phyloP scores from a whole-genome alignment of 1,140 invertebrate genomes.

The Cyphomyrmex costatus region DNA sequence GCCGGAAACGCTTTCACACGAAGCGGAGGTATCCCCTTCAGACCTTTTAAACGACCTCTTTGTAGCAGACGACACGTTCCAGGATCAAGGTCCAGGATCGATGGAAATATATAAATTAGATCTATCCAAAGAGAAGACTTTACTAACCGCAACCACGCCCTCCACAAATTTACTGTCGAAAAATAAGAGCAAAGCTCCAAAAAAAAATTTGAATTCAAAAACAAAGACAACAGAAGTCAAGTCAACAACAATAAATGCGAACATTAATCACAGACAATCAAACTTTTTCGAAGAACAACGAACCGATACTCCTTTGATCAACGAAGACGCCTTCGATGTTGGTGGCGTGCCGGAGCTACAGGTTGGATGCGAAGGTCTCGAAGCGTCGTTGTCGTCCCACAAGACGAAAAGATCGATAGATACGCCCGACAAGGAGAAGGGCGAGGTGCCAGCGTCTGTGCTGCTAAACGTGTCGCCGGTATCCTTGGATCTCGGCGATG shows the following conservation, averaged over 20 bases:
- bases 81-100: slow-evolving; percentile 78
- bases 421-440: background rate
- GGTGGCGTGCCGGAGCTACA: slow-evolving; percentile 81
- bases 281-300: slow-evolving; percentile 69
- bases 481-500: slow-evolving; percentile 71
- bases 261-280: slow-evolving; percentile 55
- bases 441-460: slow-evolving; percentile 10
- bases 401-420: slow-evolving; percentile 69
- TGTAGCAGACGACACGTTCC: slow-evolving; percentile 72
- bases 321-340: slow-evolving; percentile 61
- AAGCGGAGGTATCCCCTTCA: slow-evolving; percentile 30
- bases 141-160: slow-evolving; percentile 44
- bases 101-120: slow-evolving; percentile 80
- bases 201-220: slow-evolving; percentile 67
- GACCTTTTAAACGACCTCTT: slow-evolving; percentile 66
- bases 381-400: slow-evolving; percentile 59
- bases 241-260: slow-evolving; percentile 12
- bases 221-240: slow-evolving; percentile 51
- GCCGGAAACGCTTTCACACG: slow-evolving; percentile 46
- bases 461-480: slow-evolving; percentile 69
- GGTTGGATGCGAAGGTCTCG: slow-evolving; percentile 80
- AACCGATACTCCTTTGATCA: slow-evolving; percentile 47
- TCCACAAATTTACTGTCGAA: background rate
- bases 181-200: slow-evolving; percentile 73
- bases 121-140: slow-evolving; percentile 67